Base-by-base conservation (phyloP, 2,888 invertebrate genomes). In the Tricholauxania praeusta region DNA sequence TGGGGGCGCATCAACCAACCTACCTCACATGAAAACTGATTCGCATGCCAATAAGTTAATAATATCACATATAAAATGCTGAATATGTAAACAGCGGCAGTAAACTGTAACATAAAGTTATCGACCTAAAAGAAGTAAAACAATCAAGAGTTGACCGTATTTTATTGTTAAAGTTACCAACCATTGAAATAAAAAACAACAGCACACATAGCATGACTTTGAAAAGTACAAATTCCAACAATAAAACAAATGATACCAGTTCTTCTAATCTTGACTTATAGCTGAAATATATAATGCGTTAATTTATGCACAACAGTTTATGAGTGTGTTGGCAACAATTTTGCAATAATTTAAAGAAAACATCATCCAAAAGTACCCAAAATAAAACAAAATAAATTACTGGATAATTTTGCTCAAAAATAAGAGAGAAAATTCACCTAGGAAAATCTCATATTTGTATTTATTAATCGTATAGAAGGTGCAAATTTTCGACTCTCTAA, bases 21-120 rank as follows among this genome's bases (percentile, higher is more conserved):
- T 49, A 80, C 81, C 78, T 80, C 79, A 17, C 67, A 72, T 1
- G 79, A 73, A 70, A 81, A 78, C 71, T 80, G 78, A 75, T 81
- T 80, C 8, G 80, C 75, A 72, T 77, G 76, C 78, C 79, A 81
- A 67, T 80, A 81, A 10, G 77, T 71, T 12, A 80, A 71, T 39
- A 76, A 73, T 3, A 80, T 68, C 0, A 67, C 75, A 60, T 79
- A 80, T 14, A 79, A 72, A 48, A 78, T 73, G n/a, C 74, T 67
- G 0, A 65, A 47, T 5, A 79, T 78, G 68, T 79, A 80, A 53
- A 79, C 59, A 3, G 53, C 59, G 0, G 78, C 76, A 7, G 72
- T 63, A 1, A 76, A 8, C 32, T 78, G 71, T 2, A 71, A 63
- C 70, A 77, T 72, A 4, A 67, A 17, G 32, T 71, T 74, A 7